Evolutionary conservation across 2,113 vertebrate species (phyloP), one percentile per base, ranked within the genome.

Genomic region (Helogale parvula): DNA sequence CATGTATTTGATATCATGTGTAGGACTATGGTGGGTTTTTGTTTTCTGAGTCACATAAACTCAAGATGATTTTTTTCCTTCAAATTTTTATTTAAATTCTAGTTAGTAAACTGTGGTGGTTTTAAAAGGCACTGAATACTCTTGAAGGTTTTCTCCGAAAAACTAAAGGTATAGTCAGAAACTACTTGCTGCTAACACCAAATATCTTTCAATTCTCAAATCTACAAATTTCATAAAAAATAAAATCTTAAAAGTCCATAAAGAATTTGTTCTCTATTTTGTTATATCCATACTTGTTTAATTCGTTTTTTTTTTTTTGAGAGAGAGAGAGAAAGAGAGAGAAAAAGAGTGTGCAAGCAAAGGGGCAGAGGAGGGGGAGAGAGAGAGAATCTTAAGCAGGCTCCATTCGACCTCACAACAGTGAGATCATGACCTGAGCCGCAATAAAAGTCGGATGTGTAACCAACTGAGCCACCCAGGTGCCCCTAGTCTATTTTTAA

Each of bases 161-260:
- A 88, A 54, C n/a, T 80, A 57, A 90, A 66, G 66, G 12, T 45
- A 85, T 33, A 63, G 7, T 66, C 5, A 92, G 87, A 90, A 72
- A 90, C 45, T 68, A 31, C 35, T 23, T 60, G n/a, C 38, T 81
- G 3, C 13, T 68, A 85, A 68, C 12, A 35, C 7, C 66, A 89
- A 66, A 33, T 54, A 7, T 9, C 52, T 92, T 88, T 90, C 5
- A 85, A 23, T 92, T 82, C 41, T 85, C 50, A 91, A 71, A 65
- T 72, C 35, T 66, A 83, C 50, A 88, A 41, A 83, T 91, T 90
- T 96, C 41, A 35, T 54, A 94, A 94, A 65, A 41, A 63, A 84
- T 88, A 33, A 23, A 74, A 52, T 71, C 60, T 77, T 77, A 38
- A 68, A 83, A 72, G 41, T 50, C 94, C 33, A 47, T 89, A 65